A percentile compares a stretch with the other conserved stretches of the same genome.
phyloP scores from a whole-genome alignment of 2,888 invertebrate genomes.

The Chymomyza amoena region DNA sequence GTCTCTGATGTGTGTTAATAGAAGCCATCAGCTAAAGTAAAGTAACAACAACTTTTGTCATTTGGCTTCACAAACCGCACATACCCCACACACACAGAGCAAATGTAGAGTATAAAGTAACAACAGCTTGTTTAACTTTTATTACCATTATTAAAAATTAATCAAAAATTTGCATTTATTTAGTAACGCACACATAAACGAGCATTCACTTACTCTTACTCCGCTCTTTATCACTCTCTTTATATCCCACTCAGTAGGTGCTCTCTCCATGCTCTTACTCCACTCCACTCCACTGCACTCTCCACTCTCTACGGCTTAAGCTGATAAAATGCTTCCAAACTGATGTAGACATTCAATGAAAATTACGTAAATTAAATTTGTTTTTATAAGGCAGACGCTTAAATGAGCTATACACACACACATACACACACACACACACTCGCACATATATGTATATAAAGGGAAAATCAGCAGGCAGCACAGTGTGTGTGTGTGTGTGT shows the following conservation, averaged over 20 bases:
- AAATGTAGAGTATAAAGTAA: neutral
- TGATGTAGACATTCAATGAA: slow-evolving; percentile 72
- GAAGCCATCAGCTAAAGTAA: too few species aligned
- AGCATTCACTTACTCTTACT: neutral
- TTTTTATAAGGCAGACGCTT: slow-evolving; percentile 66
- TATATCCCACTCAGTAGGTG: neutral
- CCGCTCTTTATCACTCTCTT: neutral
- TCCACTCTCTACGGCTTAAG: slow-evolving; percentile 38
- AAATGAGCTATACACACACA: slow-evolving; percentile 31
- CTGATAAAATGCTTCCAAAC: slow-evolving; percentile 41
- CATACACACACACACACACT: slow-evolving; percentile 19
- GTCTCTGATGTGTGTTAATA: too few species aligned
- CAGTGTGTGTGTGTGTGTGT: neutral
- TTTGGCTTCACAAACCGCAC: neutral
- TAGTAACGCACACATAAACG: neutral
- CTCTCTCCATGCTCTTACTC: neutral
- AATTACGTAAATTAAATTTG: slow-evolving; percentile 74
- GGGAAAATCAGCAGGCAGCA: neutral
- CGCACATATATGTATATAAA: slow-evolving; percentile 12
- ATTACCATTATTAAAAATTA: slow-evolving; percentile 71
- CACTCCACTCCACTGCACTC: neutral
- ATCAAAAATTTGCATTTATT: slow-evolving; percentile 67
- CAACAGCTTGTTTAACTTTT: slow-evolving; percentile 45
- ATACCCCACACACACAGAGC: too few species aligned
- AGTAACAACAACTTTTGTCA: too few species aligned